A percentile compares a stretch with the other conserved stretches of the same genome.
Evolutionary conservation across 2,888 invertebrate genomes (phyloP).

Genomic region (Homarus gammarus): DNA sequence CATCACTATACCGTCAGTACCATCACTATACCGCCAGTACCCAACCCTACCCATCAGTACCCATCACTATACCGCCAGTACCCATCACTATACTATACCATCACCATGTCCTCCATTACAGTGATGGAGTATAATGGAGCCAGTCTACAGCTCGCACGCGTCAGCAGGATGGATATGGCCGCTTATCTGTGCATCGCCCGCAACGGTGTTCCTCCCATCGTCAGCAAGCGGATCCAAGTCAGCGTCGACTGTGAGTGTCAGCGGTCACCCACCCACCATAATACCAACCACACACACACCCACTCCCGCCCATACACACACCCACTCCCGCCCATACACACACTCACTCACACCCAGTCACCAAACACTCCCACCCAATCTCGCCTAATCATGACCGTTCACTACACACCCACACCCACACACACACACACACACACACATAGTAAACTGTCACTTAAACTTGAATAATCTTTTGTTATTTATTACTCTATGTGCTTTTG

Average conservation of each 20-base stretch:
- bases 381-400: not conserved
- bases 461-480: no score
- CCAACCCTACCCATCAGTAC: no score
- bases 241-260: conserved; percentile 76
- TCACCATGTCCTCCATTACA: not conserved
- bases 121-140: conserved; percentile 67
- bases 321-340: not conserved
- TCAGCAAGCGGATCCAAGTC: conserved; percentile 84
- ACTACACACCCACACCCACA: not conserved
- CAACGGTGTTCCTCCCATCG: conserved; percentile 93
- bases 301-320: not conserved
- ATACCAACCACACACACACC: not conserved
- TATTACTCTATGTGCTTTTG: no score
- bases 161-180: conserved; percentile 91
- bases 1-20: no score
- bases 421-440: not conserved
- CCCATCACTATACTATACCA: not conserved
- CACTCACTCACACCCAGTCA: no score
- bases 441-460: no score
- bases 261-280: not conserved
- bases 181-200: conserved; percentile 91
- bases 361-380: no score
- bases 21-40: no score
- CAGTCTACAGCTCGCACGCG: conserved; percentile 78
- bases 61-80: no score